phyloP scores from a whole-genome alignment of 2,888 invertebrate species.

The Cephalotes varians region DNA sequence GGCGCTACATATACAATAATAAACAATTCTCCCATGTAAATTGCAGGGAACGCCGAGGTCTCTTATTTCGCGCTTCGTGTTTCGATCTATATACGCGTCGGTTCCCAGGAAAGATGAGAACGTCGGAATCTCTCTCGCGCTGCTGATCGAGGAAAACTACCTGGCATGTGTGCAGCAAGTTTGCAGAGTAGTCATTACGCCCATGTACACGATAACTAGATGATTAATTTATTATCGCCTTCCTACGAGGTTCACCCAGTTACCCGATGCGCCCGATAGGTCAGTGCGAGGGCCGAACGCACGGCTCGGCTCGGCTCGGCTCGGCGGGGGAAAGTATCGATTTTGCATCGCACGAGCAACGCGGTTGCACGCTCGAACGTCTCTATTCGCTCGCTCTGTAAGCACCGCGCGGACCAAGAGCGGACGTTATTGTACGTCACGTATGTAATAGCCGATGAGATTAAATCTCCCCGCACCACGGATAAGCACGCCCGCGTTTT shows the following conservation, averaged over 20 bases:
- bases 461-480: conserved; percentile 62
- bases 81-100: conserved; percentile 4
- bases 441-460: conserved; percentile 56
- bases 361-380: conserved; percentile 49
- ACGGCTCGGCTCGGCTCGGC: background rate
- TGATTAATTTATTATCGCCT: conserved; percentile 52
- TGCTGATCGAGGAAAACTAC: background rate
- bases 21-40: conserved; percentile 44
- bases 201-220: conserved; percentile 44
- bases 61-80: conserved; percentile 17
- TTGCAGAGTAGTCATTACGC: conserved; percentile 34
- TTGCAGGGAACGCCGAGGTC: conserved; percentile 18
- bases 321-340: conserved; percentile 48
- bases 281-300: conserved; percentile 42
- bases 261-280: conserved; percentile 48
- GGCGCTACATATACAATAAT: conserved; percentile 12
- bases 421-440: conserved; percentile 50
- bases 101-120: background rate
- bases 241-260: conserved; percentile 42
- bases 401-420: conserved; percentile 23
- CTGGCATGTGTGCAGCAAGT: background rate
- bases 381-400: conserved; percentile 38
- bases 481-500: conserved; percentile 50
- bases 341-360: conserved; percentile 55
- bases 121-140: background rate